A percentile compares a stretch with the other conserved stretches of the same genome.
These are phyloP conservation scores for Gymnodraco acuticeps DNA, from an alignment of 2,797 vertebrate genomes.

Conservation along the genomic window DNA sequence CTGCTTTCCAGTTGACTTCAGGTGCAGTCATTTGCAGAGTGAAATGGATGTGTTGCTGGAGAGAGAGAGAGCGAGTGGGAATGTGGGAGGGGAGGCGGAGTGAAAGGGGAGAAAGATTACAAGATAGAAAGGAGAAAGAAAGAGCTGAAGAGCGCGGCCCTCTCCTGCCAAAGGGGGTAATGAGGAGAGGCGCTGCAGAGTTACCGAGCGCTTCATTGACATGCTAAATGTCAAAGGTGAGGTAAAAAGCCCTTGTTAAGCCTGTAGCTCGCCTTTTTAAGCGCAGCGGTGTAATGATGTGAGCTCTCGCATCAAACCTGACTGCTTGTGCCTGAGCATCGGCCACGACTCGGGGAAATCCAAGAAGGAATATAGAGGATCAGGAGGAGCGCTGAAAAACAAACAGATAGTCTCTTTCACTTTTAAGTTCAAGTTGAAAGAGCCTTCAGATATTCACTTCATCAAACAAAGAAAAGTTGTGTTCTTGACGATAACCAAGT, in stretches of 20 bases:
- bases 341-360: conserved; percentile 27
- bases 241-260: conserved; percentile 73
- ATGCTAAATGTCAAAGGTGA: conserved; percentile 79
- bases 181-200: conserved; percentile 67
- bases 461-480: conserved; percentile 18
- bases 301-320: conserved; percentile 51
- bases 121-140: conserved; percentile 42
- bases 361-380: conserved; percentile 40
- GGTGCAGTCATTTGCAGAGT: conserved; percentile 79
- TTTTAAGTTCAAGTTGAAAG: conserved; percentile 45
- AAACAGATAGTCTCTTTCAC: conserved; percentile 39
- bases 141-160: conserved; percentile 41
- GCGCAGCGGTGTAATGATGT: conserved; percentile 59
- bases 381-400: conserved; percentile 35
- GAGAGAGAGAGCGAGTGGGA: conserved; percentile 31
- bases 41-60: conserved; percentile 60
- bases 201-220: conserved; percentile 70
- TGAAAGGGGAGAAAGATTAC: conserved; percentile 40
- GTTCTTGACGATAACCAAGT: background rate
- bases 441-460: conserved; percentile 20
- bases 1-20: conserved; percentile 80
- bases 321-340: conserved; percentile 34
- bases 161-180: conserved; percentile 70
- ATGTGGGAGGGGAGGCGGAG: background rate
- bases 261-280: conserved; percentile 56